A percentile compares a stretch with the other conserved stretches of the same genome.
phyloP scores from a whole-genome alignment of 1,140 invertebrate genomes.

The Eubasilissa regina region DNA sequence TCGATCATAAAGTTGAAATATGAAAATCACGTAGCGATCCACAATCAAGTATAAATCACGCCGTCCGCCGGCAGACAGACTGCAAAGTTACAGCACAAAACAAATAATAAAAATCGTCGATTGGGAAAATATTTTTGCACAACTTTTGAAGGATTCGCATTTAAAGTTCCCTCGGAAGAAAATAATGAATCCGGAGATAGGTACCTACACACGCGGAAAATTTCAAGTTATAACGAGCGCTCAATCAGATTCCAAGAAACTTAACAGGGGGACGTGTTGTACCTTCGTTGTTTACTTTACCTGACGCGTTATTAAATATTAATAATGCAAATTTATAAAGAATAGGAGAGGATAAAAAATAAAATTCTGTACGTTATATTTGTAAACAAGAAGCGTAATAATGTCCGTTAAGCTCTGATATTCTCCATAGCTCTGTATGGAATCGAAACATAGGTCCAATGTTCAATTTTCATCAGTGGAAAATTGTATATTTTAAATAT shows the following conservation, averaged over 20 bases:
- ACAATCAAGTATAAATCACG: slow-evolving; percentile 47
- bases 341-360: no score
- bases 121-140: slow-evolving; percentile 5
- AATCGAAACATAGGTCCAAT: no score
- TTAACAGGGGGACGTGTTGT: neutral
- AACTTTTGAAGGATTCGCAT: neutral
- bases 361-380: no score
- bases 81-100: slow-evolving; percentile 26
- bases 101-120: slow-evolving; percentile 23
- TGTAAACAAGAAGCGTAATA: no score
- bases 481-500: no score
- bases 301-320: neutral
- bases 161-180: slow-evolving; percentile 18
- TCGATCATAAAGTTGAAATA: slow-evolving; percentile 21
- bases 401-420: no score
- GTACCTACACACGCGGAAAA: neutral
- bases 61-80: slow-evolving; percentile 18
- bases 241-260: slow-evolving; percentile 4
- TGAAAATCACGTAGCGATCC: slow-evolving; percentile 27
- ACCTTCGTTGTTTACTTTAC: neutral
- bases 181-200: slow-evolving; percentile 1
- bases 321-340: neutral
- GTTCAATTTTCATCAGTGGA: no score
- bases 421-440: no score
- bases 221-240: slow-evolving; percentile 2